Conservation (phyloP, 2,797 vertebrate species). For the Macrochelys suwanniensis region DNA sequence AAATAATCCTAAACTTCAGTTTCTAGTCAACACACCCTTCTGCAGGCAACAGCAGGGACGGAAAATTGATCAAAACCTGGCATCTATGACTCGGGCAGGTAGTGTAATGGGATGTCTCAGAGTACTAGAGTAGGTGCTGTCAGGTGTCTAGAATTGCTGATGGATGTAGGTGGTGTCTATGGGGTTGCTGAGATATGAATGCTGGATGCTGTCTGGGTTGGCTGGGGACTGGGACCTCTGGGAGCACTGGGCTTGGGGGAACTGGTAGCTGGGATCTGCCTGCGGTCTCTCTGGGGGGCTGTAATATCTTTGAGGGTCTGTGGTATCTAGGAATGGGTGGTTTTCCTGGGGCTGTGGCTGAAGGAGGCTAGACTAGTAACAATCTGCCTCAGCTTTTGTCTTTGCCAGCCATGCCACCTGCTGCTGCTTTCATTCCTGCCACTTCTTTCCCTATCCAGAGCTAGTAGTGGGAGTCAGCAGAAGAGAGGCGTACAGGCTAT, state of each 20-base stretch:
- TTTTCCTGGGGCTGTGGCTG: background rate
- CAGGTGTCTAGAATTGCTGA: background rate
- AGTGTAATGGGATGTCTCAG: background rate
- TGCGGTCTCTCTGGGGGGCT: background rate
- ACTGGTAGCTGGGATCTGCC: background rate
- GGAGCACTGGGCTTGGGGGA: background rate
- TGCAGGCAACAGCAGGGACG: background rate
- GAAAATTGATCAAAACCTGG: background rate
- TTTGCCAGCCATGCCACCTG: too few relatives aligned
- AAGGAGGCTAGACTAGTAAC: background rate
- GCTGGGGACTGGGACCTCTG: background rate
- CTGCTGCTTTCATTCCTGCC: background rate
- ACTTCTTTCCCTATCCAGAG: background rate
- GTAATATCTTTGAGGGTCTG: background rate
- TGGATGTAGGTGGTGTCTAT: background rate
- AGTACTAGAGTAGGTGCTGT: background rate
- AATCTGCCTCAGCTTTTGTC: background rate
- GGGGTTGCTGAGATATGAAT: background rate
- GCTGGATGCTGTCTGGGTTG: background rate
- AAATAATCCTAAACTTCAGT: background rate
- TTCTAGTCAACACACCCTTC: background rate
- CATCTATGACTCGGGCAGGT: background rate
- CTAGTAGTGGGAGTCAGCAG: background rate
- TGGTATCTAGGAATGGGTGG: background rate
- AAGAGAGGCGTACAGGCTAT: background rate